A percentile compares a stretch with the other conserved stretches of the same genome.
phyloP scores from a whole-genome alignment of 2,797 vertebrate genomes.

The Hephaestus fuliginosus region DNA sequence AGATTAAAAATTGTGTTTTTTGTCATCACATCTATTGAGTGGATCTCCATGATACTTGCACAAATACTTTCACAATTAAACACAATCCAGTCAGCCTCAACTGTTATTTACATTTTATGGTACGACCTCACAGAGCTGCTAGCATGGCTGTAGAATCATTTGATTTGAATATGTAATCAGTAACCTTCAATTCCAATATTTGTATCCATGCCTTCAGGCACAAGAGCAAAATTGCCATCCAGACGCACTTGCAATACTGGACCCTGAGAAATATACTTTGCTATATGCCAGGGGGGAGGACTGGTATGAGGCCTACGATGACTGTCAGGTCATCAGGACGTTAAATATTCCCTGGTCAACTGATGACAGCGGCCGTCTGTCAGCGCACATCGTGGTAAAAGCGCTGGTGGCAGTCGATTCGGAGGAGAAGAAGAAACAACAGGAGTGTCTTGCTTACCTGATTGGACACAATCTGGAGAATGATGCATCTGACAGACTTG shows the following conservation, averaged over 20 bases:
- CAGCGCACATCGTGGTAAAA: conserved; percentile 71
- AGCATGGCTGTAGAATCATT: neutral
- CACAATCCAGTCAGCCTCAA: no score
- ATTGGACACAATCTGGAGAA: conserved; percentile 82
- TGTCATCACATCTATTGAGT: no score
- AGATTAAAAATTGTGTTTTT: no score
- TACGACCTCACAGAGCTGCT: neutral
- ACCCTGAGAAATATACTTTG: conserved; percentile 82
- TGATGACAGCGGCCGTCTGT: conserved; percentile 62
- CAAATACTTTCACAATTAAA: no score
- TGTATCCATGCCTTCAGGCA: conserved; percentile 58
- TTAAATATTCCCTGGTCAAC: conserved; percentile 80
- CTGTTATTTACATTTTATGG: neutral
- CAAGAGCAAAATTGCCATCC: conserved; percentile 68
- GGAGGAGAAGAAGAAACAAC: conserved; percentile 65
- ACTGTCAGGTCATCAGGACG: conserved; percentile 84
- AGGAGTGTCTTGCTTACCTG: conserved; percentile 73
- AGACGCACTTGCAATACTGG: conserved; percentile 78
- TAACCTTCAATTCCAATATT: neutral
- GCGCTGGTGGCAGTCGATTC: conserved; percentile 54
- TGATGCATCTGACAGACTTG: conserved; percentile 74
- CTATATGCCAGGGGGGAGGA: conserved; percentile 78
- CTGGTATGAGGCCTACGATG: conserved; percentile 86
- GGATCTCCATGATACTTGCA: no score
- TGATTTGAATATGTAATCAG: neutral